Percentiles rank a stretch among this genome's conserved stretches.
Conservation (phyloP, 2,888 invertebrate species). For the Thera britannica region DNA sequence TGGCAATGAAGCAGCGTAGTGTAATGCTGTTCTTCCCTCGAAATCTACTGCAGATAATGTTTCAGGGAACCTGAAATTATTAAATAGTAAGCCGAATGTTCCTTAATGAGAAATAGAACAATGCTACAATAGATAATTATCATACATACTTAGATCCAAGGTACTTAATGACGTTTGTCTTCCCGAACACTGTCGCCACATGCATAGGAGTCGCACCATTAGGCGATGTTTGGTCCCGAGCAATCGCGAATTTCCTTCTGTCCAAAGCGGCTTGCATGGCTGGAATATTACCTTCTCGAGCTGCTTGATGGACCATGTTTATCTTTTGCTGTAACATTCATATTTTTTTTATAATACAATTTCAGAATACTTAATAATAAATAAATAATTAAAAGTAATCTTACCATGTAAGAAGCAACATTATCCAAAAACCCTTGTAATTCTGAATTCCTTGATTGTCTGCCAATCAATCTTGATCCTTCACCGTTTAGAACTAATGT, state of each 20-base stretch:
- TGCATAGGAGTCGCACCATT: slow-evolving; percentile 94
- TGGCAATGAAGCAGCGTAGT: slow-evolving; percentile 93
- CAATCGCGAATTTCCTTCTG: slow-evolving; percentile 95
- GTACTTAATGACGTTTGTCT: slow-evolving; percentile 90
- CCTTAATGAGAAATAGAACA: neutral
- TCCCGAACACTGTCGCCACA: slow-evolving; percentile 93
- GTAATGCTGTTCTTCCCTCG: slow-evolving; percentile 93
- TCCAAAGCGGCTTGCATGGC: slow-evolving; percentile 94
- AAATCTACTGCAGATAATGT: slow-evolving; percentile 92
- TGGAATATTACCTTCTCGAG: slow-evolving; percentile 92
- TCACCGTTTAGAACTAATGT: slow-evolving; percentile 95
- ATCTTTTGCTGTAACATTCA: slow-evolving; percentile 90
- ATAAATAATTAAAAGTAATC: slow-evolving; percentile 16
- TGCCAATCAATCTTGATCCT: slow-evolving; percentile 90
- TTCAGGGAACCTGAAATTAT: slow-evolving; percentile 89
- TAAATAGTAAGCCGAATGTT: neutral
- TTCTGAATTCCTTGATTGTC: slow-evolving; percentile 89
- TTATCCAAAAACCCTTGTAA: slow-evolving; percentile 94
- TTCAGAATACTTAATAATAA: too few relatives aligned
- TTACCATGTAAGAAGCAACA: slow-evolving; percentile 94
- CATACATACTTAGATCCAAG: slow-evolving; percentile 78
- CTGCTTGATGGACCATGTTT: slow-evolving; percentile 93
- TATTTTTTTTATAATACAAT: neutral
- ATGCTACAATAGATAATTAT: neutral
- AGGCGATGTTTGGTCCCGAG: slow-evolving; percentile 92